Evolutionary conservation across 2,113 vertebrate genomes (phyloP), one percentile per base, ranked within the genome.

Genomic region (Coptodon bakossiorum): DNA sequence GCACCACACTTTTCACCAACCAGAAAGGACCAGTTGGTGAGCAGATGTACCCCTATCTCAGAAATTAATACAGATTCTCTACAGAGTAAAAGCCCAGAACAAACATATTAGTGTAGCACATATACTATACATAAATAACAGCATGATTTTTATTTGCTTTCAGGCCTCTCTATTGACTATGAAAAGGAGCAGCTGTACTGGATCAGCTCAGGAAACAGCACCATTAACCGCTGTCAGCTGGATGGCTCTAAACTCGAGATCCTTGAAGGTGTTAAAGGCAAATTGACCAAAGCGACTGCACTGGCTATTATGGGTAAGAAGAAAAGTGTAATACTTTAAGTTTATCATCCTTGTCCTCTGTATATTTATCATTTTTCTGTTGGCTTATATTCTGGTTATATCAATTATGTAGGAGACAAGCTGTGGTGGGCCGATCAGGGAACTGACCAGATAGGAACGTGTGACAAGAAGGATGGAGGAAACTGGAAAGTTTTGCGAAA

Each of bases 361-460:
- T 11, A 76, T 31, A 3, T 66, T 57, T 68, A 38, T 50, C 27
- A n/a, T 56, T 9, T 22, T 9, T 34, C 34, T 38, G 9, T 53
- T 7, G 9, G 9, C 9, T 71, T 61, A 16, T 24, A 82, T 50
- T 66, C 13, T 63, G 27, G 80, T 12, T 9, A 16, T 0, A 43
- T 76, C 24, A 5, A 50, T 78, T 5, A 50, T 59, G 1, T 94
- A 99, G 98, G 98, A 4, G 95, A 98, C 93, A 99, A 98, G 92
- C 95, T 99, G 83, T 99, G 98, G 98, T 99, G 98, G 98, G 98
- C 98, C 1, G 98, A 99, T 90, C 98, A 99, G 92, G 97, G 96
- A 76, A 97, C 97, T 0, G 98, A 99, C 93, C 98, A 98, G 93
- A 97, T 99, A 83, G 98, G 98, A 71, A 99, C 97, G 0, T 99